Percentiles rank a stretch among this genome's conserved stretches.
These are phyloP conservation scores for Chironomus tepperi DNA, from an alignment of 1,140 invertebrate genomes.

Conservation along the genomic window DNA sequence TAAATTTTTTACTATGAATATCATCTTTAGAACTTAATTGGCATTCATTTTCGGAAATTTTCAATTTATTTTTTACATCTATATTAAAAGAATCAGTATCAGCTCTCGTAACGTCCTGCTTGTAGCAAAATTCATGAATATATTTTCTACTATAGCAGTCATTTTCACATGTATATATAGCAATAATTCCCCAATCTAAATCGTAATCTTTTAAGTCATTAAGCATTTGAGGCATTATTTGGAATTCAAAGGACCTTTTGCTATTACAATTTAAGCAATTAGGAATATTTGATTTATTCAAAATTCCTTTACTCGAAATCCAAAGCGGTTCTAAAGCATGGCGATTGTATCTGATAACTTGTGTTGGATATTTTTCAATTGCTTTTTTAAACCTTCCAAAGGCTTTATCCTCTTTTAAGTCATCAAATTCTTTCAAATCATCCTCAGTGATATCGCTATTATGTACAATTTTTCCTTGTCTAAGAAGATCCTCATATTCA, in stretches of 20 bases:
- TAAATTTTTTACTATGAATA: too few species aligned
- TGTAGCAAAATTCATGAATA: constrained; percentile 72
- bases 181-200: constrained; percentile 84
- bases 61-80: not conserved
- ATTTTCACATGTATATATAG: constrained; percentile 73
- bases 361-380: constrained; percentile 52
- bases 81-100: not conserved
- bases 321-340: constrained; percentile 63
- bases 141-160: constrained; percentile 63
- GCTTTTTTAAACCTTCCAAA: constrained; percentile 60
- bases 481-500: constrained; percentile 54
- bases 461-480: constrained; percentile 53
- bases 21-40: not conserved
- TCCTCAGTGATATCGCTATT: constrained; percentile 50
- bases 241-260: constrained; percentile 82
- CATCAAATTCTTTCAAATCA: constrained; percentile 52
- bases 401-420: constrained; percentile 57
- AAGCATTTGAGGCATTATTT: constrained; percentile 88
- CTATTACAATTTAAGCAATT: constrained; percentile 65
- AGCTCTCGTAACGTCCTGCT: constrained; percentile 66
- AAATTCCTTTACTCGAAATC: constrained; percentile 53
- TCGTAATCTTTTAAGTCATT: constrained; percentile 62
- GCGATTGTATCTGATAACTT: constrained; percentile 75
- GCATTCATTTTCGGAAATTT: not conserved
- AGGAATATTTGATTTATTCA: constrained; percentile 48